Conservation (phyloP, 2,888 invertebrate genomes). For the Thumatha senex region DNA sequence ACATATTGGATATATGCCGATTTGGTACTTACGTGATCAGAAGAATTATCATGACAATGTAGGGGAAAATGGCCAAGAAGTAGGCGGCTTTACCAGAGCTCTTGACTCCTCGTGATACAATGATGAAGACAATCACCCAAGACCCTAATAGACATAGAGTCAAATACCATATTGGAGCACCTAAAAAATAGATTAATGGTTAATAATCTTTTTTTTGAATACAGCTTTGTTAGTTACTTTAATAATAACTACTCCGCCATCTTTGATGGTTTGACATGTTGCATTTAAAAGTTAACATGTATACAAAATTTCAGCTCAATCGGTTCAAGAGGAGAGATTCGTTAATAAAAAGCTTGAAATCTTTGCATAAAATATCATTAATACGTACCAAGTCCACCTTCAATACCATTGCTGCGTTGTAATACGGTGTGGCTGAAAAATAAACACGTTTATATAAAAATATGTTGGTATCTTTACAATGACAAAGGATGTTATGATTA, state of each 20-base stretch:
- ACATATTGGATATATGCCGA: too few species aligned
- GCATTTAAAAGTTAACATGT: too few species aligned
- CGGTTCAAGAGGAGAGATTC: too few species aligned
- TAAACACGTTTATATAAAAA: background rate
- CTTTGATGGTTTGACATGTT: too few species aligned
- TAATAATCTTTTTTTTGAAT: too few species aligned
- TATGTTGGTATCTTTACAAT: too few species aligned
- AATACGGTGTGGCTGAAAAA: slow-evolving; percentile 64
- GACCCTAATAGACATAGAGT: slow-evolving; percentile 85
- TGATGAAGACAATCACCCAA: slow-evolving; percentile 87
- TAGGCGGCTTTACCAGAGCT: slow-evolving; percentile 93
- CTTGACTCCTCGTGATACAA: slow-evolving; percentile 88
- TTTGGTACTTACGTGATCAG: slow-evolving; percentile 80
- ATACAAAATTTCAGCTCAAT: too few species aligned
- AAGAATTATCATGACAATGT: slow-evolving; percentile 89
- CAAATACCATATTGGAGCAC: slow-evolving; percentile 87
- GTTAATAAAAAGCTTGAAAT: too few species aligned
- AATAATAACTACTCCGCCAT: too few species aligned
- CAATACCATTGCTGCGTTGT: slow-evolving; percentile 64
- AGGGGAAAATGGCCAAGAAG: slow-evolving; percentile 94
- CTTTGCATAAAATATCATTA: background rate
- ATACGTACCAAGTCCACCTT: slow-evolving; percentile 68
- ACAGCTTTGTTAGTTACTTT: too few species aligned
- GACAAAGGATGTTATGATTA: too few species aligned
- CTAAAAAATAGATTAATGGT: slow-evolving; percentile 42